Evolutionary conservation across 2,888 invertebrate genomes (phyloP), one percentile per base, ranked within the genome.

Genomic region (Galeruca laticollis): DNA sequence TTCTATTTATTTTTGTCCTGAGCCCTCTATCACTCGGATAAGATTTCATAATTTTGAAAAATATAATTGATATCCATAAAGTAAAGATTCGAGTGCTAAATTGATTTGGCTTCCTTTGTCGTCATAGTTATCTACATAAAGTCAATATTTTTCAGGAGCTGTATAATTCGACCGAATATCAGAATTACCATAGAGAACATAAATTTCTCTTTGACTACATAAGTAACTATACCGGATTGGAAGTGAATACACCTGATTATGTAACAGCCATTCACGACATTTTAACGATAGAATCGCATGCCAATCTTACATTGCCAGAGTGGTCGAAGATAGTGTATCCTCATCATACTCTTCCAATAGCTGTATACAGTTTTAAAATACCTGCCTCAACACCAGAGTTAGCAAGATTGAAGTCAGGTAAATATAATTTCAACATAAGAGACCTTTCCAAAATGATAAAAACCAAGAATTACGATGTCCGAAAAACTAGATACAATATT

Each of bases 221-320:
- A 47, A 47, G 47, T 3, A 47, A 47, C 47, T 82, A 91, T 71
- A 85, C 91, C 0, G 93, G 93, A 0, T 83, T 78, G 51, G 83
- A 85, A 54, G 83, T 93, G 0, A 84, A 86, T n/a, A 85, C 87
- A 51, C 86, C 91, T 49, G 79, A 85, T 70, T 85, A 70, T 87
- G 87, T 71, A 10, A 57, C 49, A 26, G 5, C 49, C 56, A 83
- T 93, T 18, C 92, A 90, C 78, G 89, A 89, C 78, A 88, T 86
- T 0, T 83, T 93, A 2, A 88, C 84, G 56, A 92, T 93, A 68
- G 93, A 93, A 84, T 78, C 81, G 10, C 74, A 89, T 2, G 89
- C 91, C 72, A 92, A 92, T 69, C 74, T 76, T 9, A 76, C 69
- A 56, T 73, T 76, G 64, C 78, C 75, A 10, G 73, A 67, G 6